A percentile compares a stretch with the other conserved stretches of the same genome.
These are phyloP conservation scores for Drosophila repletoides DNA, from an alignment of 1,140 invertebrate genomes.

Conservation along the genomic window DNA sequence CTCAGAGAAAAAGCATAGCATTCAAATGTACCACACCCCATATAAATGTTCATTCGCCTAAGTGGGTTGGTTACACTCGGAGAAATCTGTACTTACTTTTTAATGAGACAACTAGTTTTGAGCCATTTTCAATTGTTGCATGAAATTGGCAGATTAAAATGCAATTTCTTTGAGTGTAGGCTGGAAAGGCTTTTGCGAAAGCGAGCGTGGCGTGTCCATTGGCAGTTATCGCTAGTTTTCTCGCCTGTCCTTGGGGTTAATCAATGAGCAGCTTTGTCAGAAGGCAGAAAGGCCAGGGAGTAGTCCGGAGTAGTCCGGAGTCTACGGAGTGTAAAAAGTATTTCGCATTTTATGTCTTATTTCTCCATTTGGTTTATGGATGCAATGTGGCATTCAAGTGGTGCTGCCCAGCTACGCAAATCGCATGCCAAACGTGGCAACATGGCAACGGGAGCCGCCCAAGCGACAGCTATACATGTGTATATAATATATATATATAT, in stretches of 20 bases:
- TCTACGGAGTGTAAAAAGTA: constrained; percentile 21
- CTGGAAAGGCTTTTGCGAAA: no score
- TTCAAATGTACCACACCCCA: background rate
- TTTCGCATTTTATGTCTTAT: constrained; percentile 36
- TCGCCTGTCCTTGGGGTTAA: constrained; percentile 67
- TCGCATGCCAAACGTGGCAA: constrained; percentile 52
- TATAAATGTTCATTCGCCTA: background rate
- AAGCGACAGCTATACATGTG: constrained; percentile 38
- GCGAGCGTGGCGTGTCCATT: constrained; percentile 55
- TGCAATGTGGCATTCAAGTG: constrained; percentile 66
- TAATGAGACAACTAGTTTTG: no score
- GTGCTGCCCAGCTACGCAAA: constrained; percentile 34
- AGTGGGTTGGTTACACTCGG: background rate
- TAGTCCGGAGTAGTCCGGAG: background rate
- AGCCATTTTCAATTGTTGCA: no score
- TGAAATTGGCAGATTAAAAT: no score
- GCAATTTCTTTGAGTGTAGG: background rate
- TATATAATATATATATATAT: constrained; percentile 14
- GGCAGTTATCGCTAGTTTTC: constrained; percentile 67
- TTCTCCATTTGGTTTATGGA: constrained; percentile 55
- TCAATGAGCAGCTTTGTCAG: constrained; percentile 69
- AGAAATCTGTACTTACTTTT: no score
- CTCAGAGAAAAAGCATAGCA: background rate
- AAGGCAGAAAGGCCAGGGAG: background rate
- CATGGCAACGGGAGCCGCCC: constrained; percentile 43